Evolutionary conservation across 1,140 invertebrate genomes (phyloP), one percentile per base, ranked within the genome.

Genomic region (Radopholus similis): DNA sequence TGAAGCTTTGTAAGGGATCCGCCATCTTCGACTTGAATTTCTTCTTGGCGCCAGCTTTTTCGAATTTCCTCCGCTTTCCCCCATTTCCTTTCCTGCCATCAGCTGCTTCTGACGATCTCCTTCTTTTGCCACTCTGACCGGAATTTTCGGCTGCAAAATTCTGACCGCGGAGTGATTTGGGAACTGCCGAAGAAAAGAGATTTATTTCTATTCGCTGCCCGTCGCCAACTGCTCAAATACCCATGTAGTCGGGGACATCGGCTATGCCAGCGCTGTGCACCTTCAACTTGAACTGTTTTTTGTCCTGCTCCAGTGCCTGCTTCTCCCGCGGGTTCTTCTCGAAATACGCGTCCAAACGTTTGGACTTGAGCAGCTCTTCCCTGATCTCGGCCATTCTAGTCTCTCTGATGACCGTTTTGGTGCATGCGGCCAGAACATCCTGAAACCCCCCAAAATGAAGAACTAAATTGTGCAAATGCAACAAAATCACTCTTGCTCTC

Each of bases 361-460:
- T 87, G 64, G 91, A 95, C 80, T 91, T 93, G 37, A 97, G 85
- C 40, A 98, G 30, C 88, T 98, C 94, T 62, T 88, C 87, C 84
- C 92, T 92, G 53, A 99, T 96, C 87, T 99, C 95, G 79, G 92
- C 92, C 6, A 97, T 85, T 59, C 95, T 86, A 0, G 93, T 92
- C 83, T 97, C 92, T 58, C 91, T 86, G 0, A 98, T 89, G 0
- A 92, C 93, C 67, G 92, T 90, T 77, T 89, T 88, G 0, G 94
- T 97, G 0, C 95, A 90, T 1, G 92, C 91, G 76, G 90, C 88
- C 89, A 93, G 90, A 3, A 92, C 94, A 87, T 98, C 95, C 84
- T 85, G 67, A 15, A 74, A 59, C 5, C 66, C 28, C 23, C n/a
- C 72, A n/a, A 6, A 47, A 47, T 21, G 2, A 42, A 23, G 32